Evolutionary conservation across 35 echinoderm and acorn worm species (phyloP).

Genomic region (Apostichopus parvimensis): DNA sequence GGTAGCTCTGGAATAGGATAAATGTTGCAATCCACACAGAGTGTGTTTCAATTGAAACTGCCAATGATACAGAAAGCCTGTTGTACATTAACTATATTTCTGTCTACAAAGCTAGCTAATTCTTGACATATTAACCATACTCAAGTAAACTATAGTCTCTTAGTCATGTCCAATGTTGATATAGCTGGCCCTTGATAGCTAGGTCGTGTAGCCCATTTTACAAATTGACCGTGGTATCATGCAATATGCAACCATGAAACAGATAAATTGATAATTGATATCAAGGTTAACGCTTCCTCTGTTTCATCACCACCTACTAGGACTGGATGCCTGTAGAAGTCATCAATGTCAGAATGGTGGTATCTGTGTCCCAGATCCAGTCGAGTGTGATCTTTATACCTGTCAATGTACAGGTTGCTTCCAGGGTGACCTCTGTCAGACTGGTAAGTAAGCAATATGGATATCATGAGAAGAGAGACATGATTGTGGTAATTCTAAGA

Average conservation of each 20-base stretch:
- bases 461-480: too few relatives aligned
- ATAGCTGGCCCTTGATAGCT: too few relatives aligned
- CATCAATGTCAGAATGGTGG: constrained; percentile 85
- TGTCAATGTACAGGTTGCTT: constrained; percentile 82
- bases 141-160: too few relatives aligned
- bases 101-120: too few relatives aligned
- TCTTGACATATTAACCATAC: too few relatives aligned
- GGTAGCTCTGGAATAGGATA: not conserved
- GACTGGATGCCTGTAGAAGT: constrained; percentile 65
- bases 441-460: constrained; percentile 57
- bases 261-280: not conserved
- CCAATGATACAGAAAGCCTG: not conserved
- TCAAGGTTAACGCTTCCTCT: too few relatives aligned
- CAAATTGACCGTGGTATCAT: too few relatives aligned
- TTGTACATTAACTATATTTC: too few relatives aligned
- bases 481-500: too few relatives aligned
- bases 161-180: too few relatives aligned
- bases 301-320: not conserved
- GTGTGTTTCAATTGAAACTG: not conserved
- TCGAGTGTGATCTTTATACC: constrained; percentile 62
- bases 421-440: constrained; percentile 75
- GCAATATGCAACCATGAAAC: too few relatives aligned
- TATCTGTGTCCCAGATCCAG: constrained; percentile 54
- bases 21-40: not conserved
- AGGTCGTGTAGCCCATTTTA: too few relatives aligned